Percentiles rank a stretch among this genome's conserved stretches.
phyloP scores from a whole-genome alignment of 2,888 invertebrate genomes.

The Oconnorella tubifera region DNA sequence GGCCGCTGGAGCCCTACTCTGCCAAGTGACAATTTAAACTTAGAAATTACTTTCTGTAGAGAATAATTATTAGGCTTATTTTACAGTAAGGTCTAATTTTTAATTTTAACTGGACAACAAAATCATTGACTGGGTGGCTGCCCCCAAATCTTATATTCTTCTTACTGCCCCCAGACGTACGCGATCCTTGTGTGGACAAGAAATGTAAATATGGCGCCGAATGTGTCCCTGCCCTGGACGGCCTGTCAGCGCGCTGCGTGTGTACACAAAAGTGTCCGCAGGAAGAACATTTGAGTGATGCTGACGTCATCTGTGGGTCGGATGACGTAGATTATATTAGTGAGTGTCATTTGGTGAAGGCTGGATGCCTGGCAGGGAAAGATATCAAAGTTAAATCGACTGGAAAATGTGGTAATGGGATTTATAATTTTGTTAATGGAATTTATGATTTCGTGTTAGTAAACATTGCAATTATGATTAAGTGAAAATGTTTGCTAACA shows the following conservation, averaged over 20 bases:
- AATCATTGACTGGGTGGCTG: too few relatives aligned
- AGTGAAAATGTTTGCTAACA: too few relatives aligned
- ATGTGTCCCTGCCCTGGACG: constrained; percentile 67
- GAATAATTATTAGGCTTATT: too few relatives aligned
- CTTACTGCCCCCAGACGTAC: constrained; percentile 6
- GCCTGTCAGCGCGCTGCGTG: constrained; percentile 70
- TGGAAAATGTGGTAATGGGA: constrained; percentile 59
- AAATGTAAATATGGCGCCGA: constrained; percentile 69
- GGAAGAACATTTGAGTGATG: constrained; percentile 78
- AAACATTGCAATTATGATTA: too few relatives aligned
- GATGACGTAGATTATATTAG: constrained; percentile 58
- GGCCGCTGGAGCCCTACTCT: too few relatives aligned
- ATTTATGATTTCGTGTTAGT: too few relatives aligned
- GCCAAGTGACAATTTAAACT: too few relatives aligned
- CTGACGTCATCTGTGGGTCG: constrained; percentile 73
- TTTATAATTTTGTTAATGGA: too few relatives aligned
- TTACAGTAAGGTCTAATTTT: too few relatives aligned
- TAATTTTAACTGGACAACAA: too few relatives aligned
- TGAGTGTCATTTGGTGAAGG: constrained; percentile 54
- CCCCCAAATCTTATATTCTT: too few relatives aligned
- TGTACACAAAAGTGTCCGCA: constrained; percentile 75
- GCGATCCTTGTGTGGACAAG: constrained; percentile 69
- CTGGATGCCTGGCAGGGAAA: constrained; percentile 55
- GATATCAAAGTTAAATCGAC: constrained; percentile 57
- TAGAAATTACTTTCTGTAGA: too few relatives aligned